A percentile compares a stretch with the other conserved stretches of the same genome.
Conservation (phyloP, 2,888 invertebrate species). For the Philaethria dido region DNA sequence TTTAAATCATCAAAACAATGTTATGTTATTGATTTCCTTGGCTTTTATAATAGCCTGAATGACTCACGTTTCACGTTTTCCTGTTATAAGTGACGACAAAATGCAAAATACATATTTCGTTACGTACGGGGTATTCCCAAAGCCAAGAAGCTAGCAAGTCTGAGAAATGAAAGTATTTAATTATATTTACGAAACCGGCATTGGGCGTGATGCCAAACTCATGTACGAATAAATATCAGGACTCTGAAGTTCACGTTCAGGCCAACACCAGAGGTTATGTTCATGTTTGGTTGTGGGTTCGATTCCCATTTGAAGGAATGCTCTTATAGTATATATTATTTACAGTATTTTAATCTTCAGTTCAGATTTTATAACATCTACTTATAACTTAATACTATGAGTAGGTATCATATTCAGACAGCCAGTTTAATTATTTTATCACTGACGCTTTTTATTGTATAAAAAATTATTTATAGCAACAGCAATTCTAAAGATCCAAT, state of each 20-base stretch:
- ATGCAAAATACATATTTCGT: not conserved
- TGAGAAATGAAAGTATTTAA: not conserved
- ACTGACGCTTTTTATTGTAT: not conserved
- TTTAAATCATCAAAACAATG: no score
- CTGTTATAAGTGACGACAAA: not conserved
- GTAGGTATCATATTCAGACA: no score
- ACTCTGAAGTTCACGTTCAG: not conserved
- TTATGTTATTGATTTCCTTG: no score
- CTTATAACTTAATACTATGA: no score
- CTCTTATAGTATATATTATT: no score
- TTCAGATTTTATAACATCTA: no score
- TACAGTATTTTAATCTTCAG: no score
- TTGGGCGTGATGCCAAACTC: not conserved
- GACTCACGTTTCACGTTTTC: constrained; percentile 9
- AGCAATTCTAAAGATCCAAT: not conserved
- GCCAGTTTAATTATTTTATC: no score
- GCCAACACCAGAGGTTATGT: no score
- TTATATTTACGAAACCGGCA: not conserved
- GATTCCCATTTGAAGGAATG: no score
- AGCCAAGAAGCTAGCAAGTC: not conserved
- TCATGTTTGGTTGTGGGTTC: no score
- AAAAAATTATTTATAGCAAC: not conserved
- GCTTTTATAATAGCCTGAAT: not conserved
- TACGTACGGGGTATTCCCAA: not conserved
- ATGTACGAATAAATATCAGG: not conserved